These are phyloP conservation scores for Latrodectus elegans DNA, from an alignment of 2,888 invertebrate species.

Conservation along the genomic window DNA sequence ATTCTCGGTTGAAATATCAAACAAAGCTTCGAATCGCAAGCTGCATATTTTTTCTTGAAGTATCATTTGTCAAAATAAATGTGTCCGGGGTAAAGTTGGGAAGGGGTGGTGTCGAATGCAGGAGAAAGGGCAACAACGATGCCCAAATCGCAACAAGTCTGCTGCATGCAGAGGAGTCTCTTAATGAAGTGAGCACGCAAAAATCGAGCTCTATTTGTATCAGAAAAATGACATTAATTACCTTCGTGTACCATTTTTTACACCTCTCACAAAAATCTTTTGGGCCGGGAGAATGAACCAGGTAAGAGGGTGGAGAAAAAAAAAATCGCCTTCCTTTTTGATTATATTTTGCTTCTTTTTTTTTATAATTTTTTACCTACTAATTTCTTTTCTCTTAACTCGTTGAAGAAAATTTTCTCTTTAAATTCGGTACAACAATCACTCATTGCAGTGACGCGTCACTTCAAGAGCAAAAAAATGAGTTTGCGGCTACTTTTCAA, in stretches of 20 bases:
- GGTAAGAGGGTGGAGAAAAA: conserved; percentile 25
- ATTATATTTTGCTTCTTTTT: conserved; percentile 14
- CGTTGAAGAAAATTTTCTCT: conserved; percentile 5
- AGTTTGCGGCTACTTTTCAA: conserved; percentile 25
- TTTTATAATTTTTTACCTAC: conserved; percentile 25
- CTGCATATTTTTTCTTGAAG: conserved; percentile 48
- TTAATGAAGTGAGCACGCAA: conserved; percentile 67
- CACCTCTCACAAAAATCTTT: conserved; percentile 28
- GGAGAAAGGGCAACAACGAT: conserved; percentile 33
- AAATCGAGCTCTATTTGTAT: conserved; percentile 62
- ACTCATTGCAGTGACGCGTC: conserved; percentile 40
- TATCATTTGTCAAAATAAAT: conserved; percentile 68
- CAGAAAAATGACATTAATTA: conserved; percentile 67
- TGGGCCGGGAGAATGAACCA: conserved; percentile 43
- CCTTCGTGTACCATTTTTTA: conserved; percentile 63
- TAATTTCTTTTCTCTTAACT: not conserved
- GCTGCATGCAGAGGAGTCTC: conserved; percentile 51
- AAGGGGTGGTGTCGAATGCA: conserved; percentile 43
- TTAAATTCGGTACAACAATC: not conserved
- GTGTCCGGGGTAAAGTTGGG: conserved; percentile 59
- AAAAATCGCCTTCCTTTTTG: conserved; percentile 33
- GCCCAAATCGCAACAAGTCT: conserved; percentile 62
- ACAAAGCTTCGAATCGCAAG: conserved; percentile 47
- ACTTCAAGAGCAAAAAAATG: not conserved
- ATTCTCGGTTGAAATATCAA: conserved; percentile 22